These are phyloP conservation scores for Illadopsis cleaveri DNA, from an alignment of 2,113 vertebrate genomes.

Conservation along the genomic window DNA sequence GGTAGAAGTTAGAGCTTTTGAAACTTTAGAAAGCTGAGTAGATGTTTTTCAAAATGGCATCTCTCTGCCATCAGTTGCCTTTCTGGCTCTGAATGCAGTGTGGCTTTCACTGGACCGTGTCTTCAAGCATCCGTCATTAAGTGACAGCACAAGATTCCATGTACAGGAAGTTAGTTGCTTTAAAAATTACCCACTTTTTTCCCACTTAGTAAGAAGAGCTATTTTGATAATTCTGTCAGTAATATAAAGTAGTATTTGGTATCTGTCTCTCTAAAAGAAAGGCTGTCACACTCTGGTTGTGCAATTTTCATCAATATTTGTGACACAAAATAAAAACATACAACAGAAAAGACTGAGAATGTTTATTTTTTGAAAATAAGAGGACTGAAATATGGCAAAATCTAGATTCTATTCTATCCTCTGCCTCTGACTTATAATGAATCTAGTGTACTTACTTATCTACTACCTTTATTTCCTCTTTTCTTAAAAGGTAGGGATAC, in stretches of 20 bases:
- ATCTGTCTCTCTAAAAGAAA: not conserved
- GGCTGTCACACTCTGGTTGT: not conserved
- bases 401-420: not conserved
- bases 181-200: not conserved
- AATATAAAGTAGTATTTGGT: not conserved
- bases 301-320: not conserved
- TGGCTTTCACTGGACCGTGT: not conserved
- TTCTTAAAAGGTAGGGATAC: not conserved
- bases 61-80: not conserved
- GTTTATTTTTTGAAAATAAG: not conserved
- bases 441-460: not conserved
- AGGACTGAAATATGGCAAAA: not conserved
- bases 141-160: not conserved
- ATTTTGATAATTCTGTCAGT: not conserved
- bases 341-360: not conserved
- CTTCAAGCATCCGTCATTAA: not conserved
- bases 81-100: not conserved
- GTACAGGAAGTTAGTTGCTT: not conserved
- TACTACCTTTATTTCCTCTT: not conserved
- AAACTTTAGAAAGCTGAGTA: not conserved
- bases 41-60: not conserved
- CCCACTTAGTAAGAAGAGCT: not conserved
- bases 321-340: not conserved
- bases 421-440: not conserved
- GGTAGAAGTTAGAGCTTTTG: not conserved